Base-by-base conservation (phyloP, 2,888 invertebrate species). In the Dolomedes plantarius region DNA sequence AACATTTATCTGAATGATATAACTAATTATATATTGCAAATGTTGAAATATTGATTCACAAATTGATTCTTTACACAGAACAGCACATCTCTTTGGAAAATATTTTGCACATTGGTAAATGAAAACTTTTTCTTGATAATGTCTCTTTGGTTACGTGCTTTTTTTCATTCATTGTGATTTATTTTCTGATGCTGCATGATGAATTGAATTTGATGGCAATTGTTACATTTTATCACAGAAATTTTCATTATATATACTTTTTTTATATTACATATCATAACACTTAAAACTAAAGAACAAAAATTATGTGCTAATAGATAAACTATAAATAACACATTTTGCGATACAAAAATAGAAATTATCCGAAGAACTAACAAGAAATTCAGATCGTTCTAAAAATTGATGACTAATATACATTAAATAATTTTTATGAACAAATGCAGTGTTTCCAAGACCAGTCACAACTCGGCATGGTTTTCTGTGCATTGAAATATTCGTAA, bases 161-260 rank as follows among this genome's bases (percentile, higher is more conserved):
- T n/a, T n/a, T n/a, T n/a, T n/a, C n/a, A n/a, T n/a, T n/a, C n/a
- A n/a, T n/a, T n/a, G 13, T 16, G 41, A 2, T 46, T n/a, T 46
- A 13, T 16, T n/a, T 2, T 46, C 16, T 16, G 41, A 13, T 46
- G 41, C 16, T 6, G 41, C 11, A 16, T 46, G 41, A 46, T 16
- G 16, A 46, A 13, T 46, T 46, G 2, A 46, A 46, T 11, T 16
- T 13, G 41, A 46, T 46, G 41, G 41, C 41, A 46, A 16, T 7
- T n/a, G n/a, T 56, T 19, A 23, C 23, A 23, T 56, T 56, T 56
- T 56, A 56, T 56, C 56, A 56, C 56, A 56, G 56, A 56, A 36
- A 56, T 56, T 56, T 56, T 56, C 23, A 5, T 5, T 23, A 23
- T 23, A 56, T 56, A 56, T 2, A 11, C 5, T 23, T 56, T 16